phyloP scores from a whole-genome alignment of 30 jellyfish, hydroid and myxozoan species.

The Nemopilema nomurai region DNA sequence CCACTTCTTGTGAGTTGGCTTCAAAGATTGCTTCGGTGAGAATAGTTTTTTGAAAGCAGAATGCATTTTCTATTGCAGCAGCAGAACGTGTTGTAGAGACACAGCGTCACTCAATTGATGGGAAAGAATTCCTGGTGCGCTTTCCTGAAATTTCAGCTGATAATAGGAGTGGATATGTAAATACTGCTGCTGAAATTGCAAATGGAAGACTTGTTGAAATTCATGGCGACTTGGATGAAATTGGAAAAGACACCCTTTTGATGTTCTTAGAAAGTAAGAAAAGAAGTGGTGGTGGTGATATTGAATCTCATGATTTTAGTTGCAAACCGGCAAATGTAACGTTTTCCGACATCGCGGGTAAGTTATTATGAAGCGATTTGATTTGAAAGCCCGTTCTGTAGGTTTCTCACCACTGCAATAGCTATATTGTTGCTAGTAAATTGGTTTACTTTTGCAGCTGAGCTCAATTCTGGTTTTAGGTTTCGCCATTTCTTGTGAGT shows the following conservation, averaged over 20 bases:
- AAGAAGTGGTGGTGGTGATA: slow-evolving; percentile 3
- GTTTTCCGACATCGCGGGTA: not conserved
- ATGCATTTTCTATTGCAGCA: not conserved
- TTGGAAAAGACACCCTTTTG: not conserved
- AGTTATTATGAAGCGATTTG: not conserved
- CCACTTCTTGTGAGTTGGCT: too few relatives aligned
- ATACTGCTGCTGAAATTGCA: not conserved
- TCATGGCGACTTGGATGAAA: not conserved
- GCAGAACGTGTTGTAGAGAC: not conserved
- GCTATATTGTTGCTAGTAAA: too few relatives aligned
- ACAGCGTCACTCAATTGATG: not conserved
- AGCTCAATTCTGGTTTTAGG: too few relatives aligned
- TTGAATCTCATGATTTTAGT: not conserved
- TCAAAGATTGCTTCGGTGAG: too few relatives aligned
- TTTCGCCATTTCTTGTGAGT: too few relatives aligned
- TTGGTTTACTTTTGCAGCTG: too few relatives aligned
- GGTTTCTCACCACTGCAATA: too few relatives aligned
- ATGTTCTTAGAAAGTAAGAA: not conserved
- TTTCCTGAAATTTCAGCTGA: not conserved
- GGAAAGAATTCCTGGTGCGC: not conserved
- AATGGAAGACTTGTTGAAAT: not conserved
- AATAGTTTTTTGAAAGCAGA: not conserved
- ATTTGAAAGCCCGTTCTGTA: too few relatives aligned
- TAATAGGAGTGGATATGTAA: not conserved
- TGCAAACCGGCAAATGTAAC: not conserved